Base-by-base conservation (phyloP, 2,797 vertebrate genomes). In the Hyperoplus immaculatus region DNA sequence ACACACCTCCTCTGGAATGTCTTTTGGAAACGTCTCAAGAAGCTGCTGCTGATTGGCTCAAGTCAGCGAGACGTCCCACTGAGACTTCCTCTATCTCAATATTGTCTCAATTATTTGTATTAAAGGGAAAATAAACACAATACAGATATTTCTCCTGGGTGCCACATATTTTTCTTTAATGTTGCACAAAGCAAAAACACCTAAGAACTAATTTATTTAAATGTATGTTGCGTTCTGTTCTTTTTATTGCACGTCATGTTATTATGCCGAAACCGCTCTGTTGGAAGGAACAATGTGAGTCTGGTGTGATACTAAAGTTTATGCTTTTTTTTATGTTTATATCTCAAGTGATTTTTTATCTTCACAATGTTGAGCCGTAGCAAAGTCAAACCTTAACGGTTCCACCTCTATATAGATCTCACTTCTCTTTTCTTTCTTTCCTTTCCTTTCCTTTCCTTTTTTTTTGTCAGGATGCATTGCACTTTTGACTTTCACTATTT, bases 401-500 rank as follows among this genome's bases (percentile, higher is more conserved):
- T 86, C 82, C 72, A 78, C 74, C 86, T 85, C 72, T 55, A 79
- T 82, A 91, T 68, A 89, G 29, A 29, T 29, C 29, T 29, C 29
- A 29, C 29, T 29, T 29, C 2, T 29, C 29, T 29, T 29, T 29
- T 29, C 3, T 29, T 29, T 29, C 29, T 29, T 53, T 62, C 43
- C 42, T 68, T 82, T 77, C 82, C 74, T 53, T 78, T 90, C 84
- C 75, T 66, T 14, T 55, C 69, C 61, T 74, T 53, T 78, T 75
- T 81, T 82, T 85, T 63, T 63, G 74, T 88, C 73, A 83, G 81
- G 80, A 89, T 56, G 78, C 84, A 80, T 87, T 90, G 89, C 88
- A 91, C 92, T 92, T 93, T 93, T 91, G 91, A 94, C 92, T 95
- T 93, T 93, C 90, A 93, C 89, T 88, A 92, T 93, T 93, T 94